Base-by-base conservation (phyloP, 1,140 invertebrate genomes). In the Steinernema khuongi region DNA sequence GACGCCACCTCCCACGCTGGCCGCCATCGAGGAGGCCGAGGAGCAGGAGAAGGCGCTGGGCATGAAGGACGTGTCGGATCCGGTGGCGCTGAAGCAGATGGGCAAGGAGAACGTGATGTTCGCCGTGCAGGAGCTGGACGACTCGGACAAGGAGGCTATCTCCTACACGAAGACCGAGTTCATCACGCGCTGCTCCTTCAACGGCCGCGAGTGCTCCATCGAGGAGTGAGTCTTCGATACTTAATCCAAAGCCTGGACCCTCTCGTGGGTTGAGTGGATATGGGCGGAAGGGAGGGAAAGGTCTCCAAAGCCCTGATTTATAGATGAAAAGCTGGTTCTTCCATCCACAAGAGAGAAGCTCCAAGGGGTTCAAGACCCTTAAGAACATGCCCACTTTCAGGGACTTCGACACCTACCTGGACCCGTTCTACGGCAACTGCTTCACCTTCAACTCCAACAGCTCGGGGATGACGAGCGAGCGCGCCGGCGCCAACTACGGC, bases 111-210 rank as follows among this genome's bases (percentile, higher is more conserved):
- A 84, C 74, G 68, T 84, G 0, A 74, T 84, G 1, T 84, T 84
- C 70, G 83, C 82, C 30, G 83, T 84, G 0, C 78, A 74, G 41
- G 60, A 74, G 28, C 32, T 84, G 41, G 77, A 70, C 17, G 77
- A 82, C 41, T n/a, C 60, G 1, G 74, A 85, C 14, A 85, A 84
- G 69, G 70, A 76, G 50, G n/a, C 68, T 11, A 69, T 84, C 14
- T 75, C 82, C 1, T 84, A 84, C 70, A 71, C 72, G 31, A 85
- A 84, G 68, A 31, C 67, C n/a, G 82, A 84, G 68, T 84, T 84
- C 72, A 85, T 84, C 30, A 85, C 80, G 19, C 84, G 84, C 70
- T 84, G 82, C 69, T 83, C 81, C 41, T 84, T 84, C 71, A 85
- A 84, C 66, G 83, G 84, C 33, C 31, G 80, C 4, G 76, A 83